phyloP scores from a whole-genome alignment of 2,797 vertebrate genomes.

The Uromys caudimaculatus region DNA sequence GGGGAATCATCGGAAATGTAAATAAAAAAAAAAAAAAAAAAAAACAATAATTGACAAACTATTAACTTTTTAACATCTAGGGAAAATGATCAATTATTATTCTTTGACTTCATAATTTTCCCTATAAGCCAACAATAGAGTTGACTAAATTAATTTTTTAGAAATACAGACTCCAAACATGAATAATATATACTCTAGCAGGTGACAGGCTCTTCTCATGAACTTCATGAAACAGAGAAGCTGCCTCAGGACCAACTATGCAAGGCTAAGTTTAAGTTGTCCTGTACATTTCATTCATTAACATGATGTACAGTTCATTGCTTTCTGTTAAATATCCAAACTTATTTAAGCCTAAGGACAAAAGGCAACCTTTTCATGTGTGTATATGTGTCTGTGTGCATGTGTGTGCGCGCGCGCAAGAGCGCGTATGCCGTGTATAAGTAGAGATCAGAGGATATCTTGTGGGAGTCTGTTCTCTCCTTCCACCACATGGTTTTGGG shows the following conservation, averaged over 20 bases:
- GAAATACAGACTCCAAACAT: neutral
- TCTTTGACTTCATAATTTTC: conserved; percentile 49
- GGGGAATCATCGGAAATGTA: too few relatives aligned
- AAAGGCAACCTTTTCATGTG: neutral
- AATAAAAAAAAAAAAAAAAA: too few relatives aligned
- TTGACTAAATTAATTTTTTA: conserved; percentile 20
- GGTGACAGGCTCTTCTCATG: conserved; percentile 15
- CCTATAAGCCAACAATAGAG: conserved; percentile 62
- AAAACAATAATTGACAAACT: conserved; percentile 58
- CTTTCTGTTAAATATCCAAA: conserved; percentile 5
- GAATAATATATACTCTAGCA: neutral
- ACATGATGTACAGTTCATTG: neutral
- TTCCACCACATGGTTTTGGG: neutral
- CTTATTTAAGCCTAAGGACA: conserved; percentile 24
- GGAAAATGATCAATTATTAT: conserved; percentile 1
- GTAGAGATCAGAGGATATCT: too few relatives aligned
- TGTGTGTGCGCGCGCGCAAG: too few relatives aligned
- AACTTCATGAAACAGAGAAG: neutral
- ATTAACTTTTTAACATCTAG: conserved; percentile 65
- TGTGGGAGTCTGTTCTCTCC: neutral
- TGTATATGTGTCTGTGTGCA: too few relatives aligned
- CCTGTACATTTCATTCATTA: neutral
- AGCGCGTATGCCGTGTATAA: too few relatives aligned
- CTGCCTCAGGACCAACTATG: neutral
- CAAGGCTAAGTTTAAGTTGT: neutral